Base-by-base conservation (phyloP, 1,140 invertebrate species). In the Globodera rostochiensis region DNA sequence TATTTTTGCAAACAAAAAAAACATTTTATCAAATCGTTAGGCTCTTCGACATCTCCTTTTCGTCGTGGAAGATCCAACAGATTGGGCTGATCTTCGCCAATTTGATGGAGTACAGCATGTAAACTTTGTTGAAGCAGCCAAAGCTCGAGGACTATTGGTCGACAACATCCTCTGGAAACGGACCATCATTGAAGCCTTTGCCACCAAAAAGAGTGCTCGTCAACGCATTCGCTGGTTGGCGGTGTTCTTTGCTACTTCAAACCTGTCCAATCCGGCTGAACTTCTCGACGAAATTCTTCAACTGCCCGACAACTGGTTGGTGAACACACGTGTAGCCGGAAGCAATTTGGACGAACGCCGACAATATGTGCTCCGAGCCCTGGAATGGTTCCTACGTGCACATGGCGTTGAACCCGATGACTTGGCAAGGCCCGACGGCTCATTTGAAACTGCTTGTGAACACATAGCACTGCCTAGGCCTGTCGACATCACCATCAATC, bases 271-370 rank as follows among this genome's bases (percentile, higher is more conserved):
- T 5, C 15, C 57, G 5, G 8, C 13, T 5, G 57, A 60, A 19
- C 13, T 60, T 1, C 13, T 60, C 13, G 57, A 60, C 57, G 9
- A 60, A 5, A 15, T 60, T 0, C 8, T 60, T 4, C 8, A 60
- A 15, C 1, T 60, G 9, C 13, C 57, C 9, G 15, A 60, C 57
- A 60, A 11, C 57, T 60, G 57, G 57, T 15, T 60, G 15, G 71
- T 73, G 3, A 50, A n/a, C 21, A 73, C 71, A 1, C 46, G 71
- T n/a, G 71, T 73, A n/a, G 71, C 71, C n/a, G 71, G 71, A n/a
- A 6, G 15, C 19, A 11, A 6, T 5, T 79, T 77, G 25, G n/a
- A 77, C 3, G 46, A 64, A 21, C 11, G 71, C 15, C 46, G 19
- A 19, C 46, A 73, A 21, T 73, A 73, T 19, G 71, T 73, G 6